Evolutionary conservation across 2,113 vertebrate genomes (phyloP), one percentile per base, ranked within the genome.

Genomic region (Microcebus griseorufus): DNA sequence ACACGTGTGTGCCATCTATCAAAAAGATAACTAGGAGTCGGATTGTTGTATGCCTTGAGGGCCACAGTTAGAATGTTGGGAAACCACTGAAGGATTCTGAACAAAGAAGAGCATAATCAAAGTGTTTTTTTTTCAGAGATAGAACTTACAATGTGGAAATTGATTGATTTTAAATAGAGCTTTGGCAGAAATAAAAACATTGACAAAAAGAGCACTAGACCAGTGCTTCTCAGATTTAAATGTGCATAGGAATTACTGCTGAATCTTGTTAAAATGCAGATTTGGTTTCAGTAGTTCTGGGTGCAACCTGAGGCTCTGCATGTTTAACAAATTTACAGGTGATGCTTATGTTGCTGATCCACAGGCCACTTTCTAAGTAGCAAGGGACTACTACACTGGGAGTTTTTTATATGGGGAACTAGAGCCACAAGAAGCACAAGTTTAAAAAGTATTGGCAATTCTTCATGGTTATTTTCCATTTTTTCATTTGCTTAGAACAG

Each of bases 81-180:
- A 86, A 75, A 80, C 58, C 29, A 73, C 5, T 27, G 55, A 95
- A 81, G 45, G n/a, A 65, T 84, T 90, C 27, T 96, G 51, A 92
- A 53, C 60, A 93, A 88, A 27, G 23, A 92, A 76, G 23, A 69
- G 0, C 45, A 94, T 80, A 90, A 88, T 53, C 45, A 73, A 88
- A 53, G 37, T n/a, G 25, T 75, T 45, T 45, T 45, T 58, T 55
- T 55, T 37, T 6, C 79, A 83, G 72, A 65, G 10, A 48, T 76
- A 48, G 17, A 69, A 79, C 82, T 82, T 81, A 93, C 65, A 60
- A 89, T 83, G 86, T 93, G n/a, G 42, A 89, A 92, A 93, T 75
- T 76, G 75, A 95, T 92, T 88, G 32, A 51, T 85, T 96, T 97
- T 79, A 91, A 96, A 93, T 93, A 70, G 62, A 72, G 20, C 55